Percentiles rank a stretch among this genome's conserved stretches.
Evolutionary conservation across 2,113 vertebrate species (phyloP).

Genomic region (Melanerpes formicivorus): DNA sequence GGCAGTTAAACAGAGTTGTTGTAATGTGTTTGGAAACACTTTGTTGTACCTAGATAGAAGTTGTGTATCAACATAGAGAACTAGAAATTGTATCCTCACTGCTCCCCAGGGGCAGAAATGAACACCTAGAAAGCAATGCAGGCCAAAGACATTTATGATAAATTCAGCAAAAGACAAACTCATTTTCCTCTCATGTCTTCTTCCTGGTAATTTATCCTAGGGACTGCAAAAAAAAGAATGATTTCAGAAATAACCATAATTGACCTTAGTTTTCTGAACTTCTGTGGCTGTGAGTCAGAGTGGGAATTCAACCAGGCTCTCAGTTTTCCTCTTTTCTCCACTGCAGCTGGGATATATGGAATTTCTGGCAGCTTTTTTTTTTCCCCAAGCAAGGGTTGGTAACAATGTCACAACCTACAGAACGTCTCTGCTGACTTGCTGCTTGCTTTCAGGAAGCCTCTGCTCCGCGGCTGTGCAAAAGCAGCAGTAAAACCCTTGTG

Average conservation of each 20-base stretch:
- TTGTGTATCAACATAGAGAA: too few relatives aligned
- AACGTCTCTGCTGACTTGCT: background rate
- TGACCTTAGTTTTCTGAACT: background rate
- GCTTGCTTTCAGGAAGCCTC: background rate
- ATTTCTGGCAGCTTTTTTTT: background rate
- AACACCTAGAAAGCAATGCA: background rate
- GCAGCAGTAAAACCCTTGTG: background rate
- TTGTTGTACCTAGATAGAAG: too few relatives aligned
- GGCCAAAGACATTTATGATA: background rate
- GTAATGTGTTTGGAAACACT: too few relatives aligned
- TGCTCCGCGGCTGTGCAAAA: background rate
- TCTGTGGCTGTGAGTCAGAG: background rate
- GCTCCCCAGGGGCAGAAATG: background rate
- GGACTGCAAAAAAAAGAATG: background rate
- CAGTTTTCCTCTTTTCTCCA: background rate
- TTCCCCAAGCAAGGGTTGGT: background rate
- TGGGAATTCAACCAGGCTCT: background rate
- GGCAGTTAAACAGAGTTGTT: too few relatives aligned
- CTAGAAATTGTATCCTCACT: background rate
- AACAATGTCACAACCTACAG: fast-evolving
- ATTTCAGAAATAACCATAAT: background rate
- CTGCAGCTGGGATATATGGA: background rate
- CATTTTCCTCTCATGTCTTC: background rate
- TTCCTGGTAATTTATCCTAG: background rate
- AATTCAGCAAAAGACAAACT: background rate